These are phyloP conservation scores for Fulica atra DNA, from an alignment of 2,113 vertebrate species.

Conservation along the genomic window DNA sequence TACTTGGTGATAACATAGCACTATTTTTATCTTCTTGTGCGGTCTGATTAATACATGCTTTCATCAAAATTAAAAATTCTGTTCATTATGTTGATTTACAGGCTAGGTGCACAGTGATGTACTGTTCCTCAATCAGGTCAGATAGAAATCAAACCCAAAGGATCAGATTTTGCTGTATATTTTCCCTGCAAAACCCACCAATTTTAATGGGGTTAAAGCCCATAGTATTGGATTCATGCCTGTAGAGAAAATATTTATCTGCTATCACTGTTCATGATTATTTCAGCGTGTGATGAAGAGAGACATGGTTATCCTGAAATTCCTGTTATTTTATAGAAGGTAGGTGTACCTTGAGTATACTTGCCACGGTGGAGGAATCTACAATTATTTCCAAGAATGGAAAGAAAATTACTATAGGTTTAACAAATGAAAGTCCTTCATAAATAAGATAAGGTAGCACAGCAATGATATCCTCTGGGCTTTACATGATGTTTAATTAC, in stretches of 20 bases:
- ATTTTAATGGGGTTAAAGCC: background rate
- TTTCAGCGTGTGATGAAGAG: background rate
- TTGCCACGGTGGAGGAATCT: background rate
- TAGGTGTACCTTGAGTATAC: background rate
- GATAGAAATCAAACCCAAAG: background rate
- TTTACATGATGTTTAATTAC: constrained; percentile 68
- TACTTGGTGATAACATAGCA: background rate
- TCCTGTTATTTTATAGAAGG: background rate
- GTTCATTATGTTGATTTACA: background rate
- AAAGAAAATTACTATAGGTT: background rate
- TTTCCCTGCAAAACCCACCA: background rate
- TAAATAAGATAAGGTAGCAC: constrained; percentile 59
- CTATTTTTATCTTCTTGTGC: background rate
- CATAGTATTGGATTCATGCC: background rate
- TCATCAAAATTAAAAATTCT: background rate
- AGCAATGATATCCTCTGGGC: constrained; percentile 52
- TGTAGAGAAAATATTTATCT: background rate
- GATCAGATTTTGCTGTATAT: background rate
- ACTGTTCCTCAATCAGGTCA: background rate
- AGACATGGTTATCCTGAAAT: background rate
- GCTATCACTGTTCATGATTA: background rate
- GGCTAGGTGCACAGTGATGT: background rate
- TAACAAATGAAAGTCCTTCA: constrained; percentile 47
- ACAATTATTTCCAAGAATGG: background rate
- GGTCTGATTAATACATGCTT: background rate